phyloP scores from a whole-genome alignment of 2,113 vertebrate species.

The Siniperca knerii region DNA sequence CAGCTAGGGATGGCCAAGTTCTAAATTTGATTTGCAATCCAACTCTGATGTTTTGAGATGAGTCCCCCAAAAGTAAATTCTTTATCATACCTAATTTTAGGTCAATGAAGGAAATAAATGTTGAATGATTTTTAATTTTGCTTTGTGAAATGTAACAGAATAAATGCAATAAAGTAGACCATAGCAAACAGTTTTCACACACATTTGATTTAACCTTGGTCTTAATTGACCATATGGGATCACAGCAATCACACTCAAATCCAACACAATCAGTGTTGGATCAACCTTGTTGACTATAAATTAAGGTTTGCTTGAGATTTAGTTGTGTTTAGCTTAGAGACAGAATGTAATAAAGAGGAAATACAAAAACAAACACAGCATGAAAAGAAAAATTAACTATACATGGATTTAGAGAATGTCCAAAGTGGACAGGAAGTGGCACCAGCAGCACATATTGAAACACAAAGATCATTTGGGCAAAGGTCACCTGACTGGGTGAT shows the following conservation, averaged over 20 bases:
- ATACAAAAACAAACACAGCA: neutral
- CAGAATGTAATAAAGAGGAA: neutral
- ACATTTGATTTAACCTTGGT: neutral
- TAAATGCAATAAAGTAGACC: neutral
- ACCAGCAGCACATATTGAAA: slow-evolving; percentile 12
- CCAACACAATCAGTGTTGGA: neutral
- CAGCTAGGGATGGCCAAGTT: neutral
- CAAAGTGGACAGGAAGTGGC: neutral
- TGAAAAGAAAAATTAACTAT: neutral
- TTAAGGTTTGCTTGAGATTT: neutral
- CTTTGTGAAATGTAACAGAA: neutral
- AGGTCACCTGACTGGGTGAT: slow-evolving; percentile 34
- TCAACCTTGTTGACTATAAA: neutral
- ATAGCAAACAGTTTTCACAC: neutral
- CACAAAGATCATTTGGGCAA: slow-evolving; percentile 49
- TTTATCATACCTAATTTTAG: neutral
- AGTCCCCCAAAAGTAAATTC: neutral
- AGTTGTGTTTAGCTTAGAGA: neutral
- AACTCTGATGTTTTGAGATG: neutral
- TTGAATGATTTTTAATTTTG: neutral
- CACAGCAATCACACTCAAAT: neutral
- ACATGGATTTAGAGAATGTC: neutral
- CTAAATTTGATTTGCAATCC: neutral
- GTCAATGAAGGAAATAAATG: neutral
- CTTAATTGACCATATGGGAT: neutral